A percentile compares a stretch with the other conserved stretches of the same genome.
These are phyloP conservation scores for Eutrigla gurnardus DNA, from an alignment of 2,797 vertebrate species.

Conservation along the genomic window DNA sequence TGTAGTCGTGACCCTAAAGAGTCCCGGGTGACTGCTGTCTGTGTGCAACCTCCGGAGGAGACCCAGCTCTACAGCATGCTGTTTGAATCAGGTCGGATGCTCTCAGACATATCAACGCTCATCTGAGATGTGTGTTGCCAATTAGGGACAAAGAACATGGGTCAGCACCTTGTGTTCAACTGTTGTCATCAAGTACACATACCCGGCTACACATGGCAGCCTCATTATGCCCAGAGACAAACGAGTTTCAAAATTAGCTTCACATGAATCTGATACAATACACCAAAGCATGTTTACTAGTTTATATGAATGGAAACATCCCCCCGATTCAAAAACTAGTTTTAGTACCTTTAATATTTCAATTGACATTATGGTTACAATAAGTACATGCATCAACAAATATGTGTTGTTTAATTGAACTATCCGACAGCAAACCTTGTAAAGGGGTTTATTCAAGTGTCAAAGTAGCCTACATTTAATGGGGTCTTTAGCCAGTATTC, in stretches of 20 bases:
- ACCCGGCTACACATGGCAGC: neutral
- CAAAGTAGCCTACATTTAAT: no score
- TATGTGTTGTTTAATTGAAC: neutral
- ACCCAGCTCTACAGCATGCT: slow-evolving; percentile 26
- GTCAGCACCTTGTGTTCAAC: neutral
- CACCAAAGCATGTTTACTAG: neutral
- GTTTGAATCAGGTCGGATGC: slow-evolving; percentile 42
- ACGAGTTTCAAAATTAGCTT: neutral
- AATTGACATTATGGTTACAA: neutral
- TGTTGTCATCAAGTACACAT: neutral
- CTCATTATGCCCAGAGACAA: neutral
- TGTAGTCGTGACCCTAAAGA: slow-evolving; percentile 69
- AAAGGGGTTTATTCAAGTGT: no score
- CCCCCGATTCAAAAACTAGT: neutral
- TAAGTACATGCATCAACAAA: neutral
- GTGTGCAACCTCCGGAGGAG: slow-evolving; percentile 19
- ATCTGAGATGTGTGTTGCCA: slow-evolving; percentile 5
- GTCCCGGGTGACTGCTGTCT: slow-evolving; percentile 67
- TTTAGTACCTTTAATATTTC: neutral
- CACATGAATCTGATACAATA: neutral
- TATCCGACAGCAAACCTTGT: no score
- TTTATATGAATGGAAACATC: no score
- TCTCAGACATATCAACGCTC: slow-evolving; percentile 24
- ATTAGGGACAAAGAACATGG: neutral
- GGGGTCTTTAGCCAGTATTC: neutral